Conservation (phyloP, 2,797 vertebrate genomes). For the Phoeniculus purpureus region DNA sequence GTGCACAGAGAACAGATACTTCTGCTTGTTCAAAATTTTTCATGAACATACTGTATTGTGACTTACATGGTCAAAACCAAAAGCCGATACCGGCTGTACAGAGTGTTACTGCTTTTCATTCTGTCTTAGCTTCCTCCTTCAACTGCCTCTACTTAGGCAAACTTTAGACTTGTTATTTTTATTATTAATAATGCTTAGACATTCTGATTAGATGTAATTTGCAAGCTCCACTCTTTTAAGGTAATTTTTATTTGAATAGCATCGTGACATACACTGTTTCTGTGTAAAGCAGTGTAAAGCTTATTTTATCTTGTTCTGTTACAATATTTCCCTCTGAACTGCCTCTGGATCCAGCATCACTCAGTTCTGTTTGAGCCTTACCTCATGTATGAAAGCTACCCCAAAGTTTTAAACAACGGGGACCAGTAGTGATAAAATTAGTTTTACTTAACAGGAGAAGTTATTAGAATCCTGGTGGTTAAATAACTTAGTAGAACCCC, state of each 20-base stretch:
- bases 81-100: background rate
- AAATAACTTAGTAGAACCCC: background rate
- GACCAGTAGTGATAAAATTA: background rate
- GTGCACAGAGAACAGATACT: background rate
- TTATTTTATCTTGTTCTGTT: background rate
- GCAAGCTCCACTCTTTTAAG: background rate
- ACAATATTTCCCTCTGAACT: background rate
- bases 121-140: background rate
- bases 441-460: background rate
- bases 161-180: background rate
- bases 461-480: background rate
- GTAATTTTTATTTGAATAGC: background rate
- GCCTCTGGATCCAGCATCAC: background rate
- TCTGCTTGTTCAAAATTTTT: background rate
- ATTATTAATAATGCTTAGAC: background rate
- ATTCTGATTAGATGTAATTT: background rate
- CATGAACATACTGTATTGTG: background rate
- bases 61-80: background rate
- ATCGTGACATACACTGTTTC: background rate
- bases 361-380: background rate
- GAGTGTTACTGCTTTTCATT: background rate
- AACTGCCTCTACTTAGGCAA: background rate
- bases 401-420: background rate
- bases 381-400: background rate
- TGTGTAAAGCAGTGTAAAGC: background rate